Percentiles rank a stretch among this genome's conserved stretches.
Conservation (phyloP, 2,888 invertebrate species). For the Aporophyla nigra region DNA sequence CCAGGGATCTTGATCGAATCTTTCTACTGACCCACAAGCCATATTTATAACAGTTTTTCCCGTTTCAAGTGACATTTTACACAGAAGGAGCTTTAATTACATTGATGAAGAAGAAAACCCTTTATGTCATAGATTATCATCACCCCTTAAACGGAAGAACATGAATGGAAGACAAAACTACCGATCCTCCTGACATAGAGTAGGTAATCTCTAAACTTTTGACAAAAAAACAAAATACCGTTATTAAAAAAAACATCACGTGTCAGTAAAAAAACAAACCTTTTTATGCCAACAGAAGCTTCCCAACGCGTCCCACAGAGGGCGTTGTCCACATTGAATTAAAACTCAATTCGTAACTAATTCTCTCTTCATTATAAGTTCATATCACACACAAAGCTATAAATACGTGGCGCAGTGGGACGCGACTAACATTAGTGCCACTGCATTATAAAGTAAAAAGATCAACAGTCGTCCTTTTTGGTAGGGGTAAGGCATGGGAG, state of each 20-base stretch:
- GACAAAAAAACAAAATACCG: not conserved
- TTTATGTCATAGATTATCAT: too few relatives aligned
- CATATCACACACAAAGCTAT: constrained; percentile 51
- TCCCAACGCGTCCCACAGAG: constrained; percentile 22
- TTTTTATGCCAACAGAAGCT: constrained; percentile 26
- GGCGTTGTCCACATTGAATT: constrained; percentile 45
- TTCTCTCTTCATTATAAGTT: constrained; percentile 59
- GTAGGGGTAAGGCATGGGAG: constrained; percentile 14
- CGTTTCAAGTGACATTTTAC: too few relatives aligned
- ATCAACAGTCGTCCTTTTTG: constrained; percentile 73
- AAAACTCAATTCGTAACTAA: constrained; percentile 52
- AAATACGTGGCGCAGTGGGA: constrained; percentile 72
- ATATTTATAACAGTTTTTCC: too few relatives aligned
- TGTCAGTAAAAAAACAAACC: not conserved
- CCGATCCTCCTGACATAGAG: not conserved
- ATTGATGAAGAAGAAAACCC: too few relatives aligned
- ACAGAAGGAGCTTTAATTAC: too few relatives aligned
- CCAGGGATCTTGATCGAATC: too few relatives aligned
- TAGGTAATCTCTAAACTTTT: not conserved
- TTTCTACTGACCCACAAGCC: too few relatives aligned
- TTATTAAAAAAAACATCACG: constrained; percentile 6
- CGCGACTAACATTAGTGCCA: constrained; percentile 83
- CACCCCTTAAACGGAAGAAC: too few relatives aligned
- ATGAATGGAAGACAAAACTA: not conserved
- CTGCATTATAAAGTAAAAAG: constrained; percentile 87